These are phyloP conservation scores for Andrena marginata DNA, from an alignment of 2,888 invertebrate genomes.

Conservation along the genomic window DNA sequence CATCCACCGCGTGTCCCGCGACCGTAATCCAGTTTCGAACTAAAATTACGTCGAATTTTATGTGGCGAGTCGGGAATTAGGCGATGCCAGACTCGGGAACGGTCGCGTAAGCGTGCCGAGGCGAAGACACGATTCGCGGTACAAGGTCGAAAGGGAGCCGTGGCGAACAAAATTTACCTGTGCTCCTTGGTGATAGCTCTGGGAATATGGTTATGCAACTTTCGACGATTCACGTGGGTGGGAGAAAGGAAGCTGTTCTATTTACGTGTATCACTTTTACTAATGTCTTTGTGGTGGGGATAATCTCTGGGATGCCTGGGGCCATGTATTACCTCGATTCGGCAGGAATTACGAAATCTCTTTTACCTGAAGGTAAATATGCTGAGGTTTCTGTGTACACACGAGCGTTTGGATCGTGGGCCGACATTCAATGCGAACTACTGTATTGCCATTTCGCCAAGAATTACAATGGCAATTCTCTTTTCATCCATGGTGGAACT, in stretches of 20 bases:
- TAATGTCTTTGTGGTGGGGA: not conserved
- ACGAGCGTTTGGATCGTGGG: not conserved
- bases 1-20: not conserved
- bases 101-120: not conserved
- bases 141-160: conserved; percentile 13
- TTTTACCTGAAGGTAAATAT: conserved; percentile 3
- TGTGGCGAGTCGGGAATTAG: not conserved
- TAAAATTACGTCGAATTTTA: not conserved
- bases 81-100: not conserved
- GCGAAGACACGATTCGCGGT: not conserved
- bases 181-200: conserved; percentile 24
- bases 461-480: conserved; percentile 7
- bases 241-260: conserved; percentile 43
- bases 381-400: not conserved
- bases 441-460: not conserved
- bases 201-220: conserved; percentile 21
- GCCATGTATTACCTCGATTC: conserved; percentile 31
- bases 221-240: conserved; percentile 26
- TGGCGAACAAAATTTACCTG: conserved; percentile 18
- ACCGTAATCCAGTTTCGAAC: not conserved
- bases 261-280: conserved; percentile 34
- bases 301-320: conserved; percentile 16
- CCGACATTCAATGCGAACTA: not conserved
- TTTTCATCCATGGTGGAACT: not conserved
- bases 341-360: conserved; percentile 18